Evolutionary conservation across 2,797 vertebrate genomes (phyloP), one percentile per base, ranked within the genome.

Genomic region (Nyctibius grandis): DNA sequence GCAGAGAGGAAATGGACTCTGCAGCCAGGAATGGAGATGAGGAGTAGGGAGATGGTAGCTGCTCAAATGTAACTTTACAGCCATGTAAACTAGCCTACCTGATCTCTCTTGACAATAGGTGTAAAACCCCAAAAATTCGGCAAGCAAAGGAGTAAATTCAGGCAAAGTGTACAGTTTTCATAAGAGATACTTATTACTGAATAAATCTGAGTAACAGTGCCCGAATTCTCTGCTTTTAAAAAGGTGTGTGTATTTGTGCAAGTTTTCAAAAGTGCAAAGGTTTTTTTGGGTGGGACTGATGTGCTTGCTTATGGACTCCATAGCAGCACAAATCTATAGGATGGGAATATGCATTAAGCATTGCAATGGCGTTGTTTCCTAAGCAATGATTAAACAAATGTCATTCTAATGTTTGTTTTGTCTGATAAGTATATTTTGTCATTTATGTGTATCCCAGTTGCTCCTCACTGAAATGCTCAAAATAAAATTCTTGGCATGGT

Each of bases 81-180:
- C 14, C 2, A 5, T 3, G 14, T 36, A 16, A 54, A 45, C 50
- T 34, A 17, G 20, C 36, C 17, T 54, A 1, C 19, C 25, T 34
- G 4, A 44, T 29, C 22, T 26, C 8, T 44, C 17, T 36, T 69
- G 23, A 36, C 0, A 1, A 11, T 21, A 65, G 12, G 9, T n/a
- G 8, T 17, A 28, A 20, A 60, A 70, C 11, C 1, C 1, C 5
- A 5, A 15, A 50, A 54, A 28, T 15, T 36, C 53, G 23, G 21
- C 34, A 57, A 57, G 15, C 1, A 1, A 33, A 68, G n/a, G 19
- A 42, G 11, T 61, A 45, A 19, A 15, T 47, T 60, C 21, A 87
- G 47, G 9, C 7, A 19, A 36, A 75, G 4, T 4, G 1, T 75
- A 9, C 23, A 6, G 8, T 64, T 78, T 75, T 60, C 11, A 1